Percentiles rank a stretch among this genome's conserved stretches.
Evolutionary conservation across 2,797 vertebrate genomes (phyloP).

Genomic region (Paramormyrops hopkinsi): DNA sequence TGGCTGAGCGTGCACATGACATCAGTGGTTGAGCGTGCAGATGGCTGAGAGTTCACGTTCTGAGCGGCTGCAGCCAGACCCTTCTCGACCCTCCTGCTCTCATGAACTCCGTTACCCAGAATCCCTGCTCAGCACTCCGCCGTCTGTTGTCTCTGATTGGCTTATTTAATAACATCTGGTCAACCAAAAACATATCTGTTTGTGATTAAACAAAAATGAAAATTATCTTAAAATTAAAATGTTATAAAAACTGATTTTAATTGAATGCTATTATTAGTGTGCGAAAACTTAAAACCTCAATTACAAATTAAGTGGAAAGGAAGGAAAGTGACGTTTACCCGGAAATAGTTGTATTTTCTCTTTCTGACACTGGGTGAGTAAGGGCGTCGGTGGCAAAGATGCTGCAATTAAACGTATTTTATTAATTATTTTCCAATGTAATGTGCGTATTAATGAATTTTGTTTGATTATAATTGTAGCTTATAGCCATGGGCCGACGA

Average conservation of each 20-base stretch:
- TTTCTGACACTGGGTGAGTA: conserved; percentile 76
- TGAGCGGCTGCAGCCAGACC: no score
- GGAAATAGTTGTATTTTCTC: conserved; percentile 51
- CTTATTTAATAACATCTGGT: neutral
- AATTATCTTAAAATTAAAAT: neutral
- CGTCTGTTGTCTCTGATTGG: neutral
- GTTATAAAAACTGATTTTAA: neutral
- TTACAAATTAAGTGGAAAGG: neutral
- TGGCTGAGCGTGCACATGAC: no score
- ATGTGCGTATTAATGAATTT: neutral
- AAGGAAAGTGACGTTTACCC: conserved; percentile 45
- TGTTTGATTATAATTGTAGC: conserved; percentile 44
- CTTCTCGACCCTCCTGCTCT: no score
- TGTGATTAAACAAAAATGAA: neutral
- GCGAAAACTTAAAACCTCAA: neutral
- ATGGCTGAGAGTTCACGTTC: no score
- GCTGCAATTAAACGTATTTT: neutral
- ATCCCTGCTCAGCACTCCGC: neutral
- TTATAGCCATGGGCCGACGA: conserved; percentile 69
- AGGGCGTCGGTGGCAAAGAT: conserved; percentile 19
- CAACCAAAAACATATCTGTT: neutral
- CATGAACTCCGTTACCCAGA: neutral
- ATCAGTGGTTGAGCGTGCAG: no score
- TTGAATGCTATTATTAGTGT: neutral
- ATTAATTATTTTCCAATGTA: neutral